Percentiles rank a stretch among this genome's conserved stretches.
Conservation (phyloP, 2,113 vertebrate species). For the Apteryx mantelli region DNA sequence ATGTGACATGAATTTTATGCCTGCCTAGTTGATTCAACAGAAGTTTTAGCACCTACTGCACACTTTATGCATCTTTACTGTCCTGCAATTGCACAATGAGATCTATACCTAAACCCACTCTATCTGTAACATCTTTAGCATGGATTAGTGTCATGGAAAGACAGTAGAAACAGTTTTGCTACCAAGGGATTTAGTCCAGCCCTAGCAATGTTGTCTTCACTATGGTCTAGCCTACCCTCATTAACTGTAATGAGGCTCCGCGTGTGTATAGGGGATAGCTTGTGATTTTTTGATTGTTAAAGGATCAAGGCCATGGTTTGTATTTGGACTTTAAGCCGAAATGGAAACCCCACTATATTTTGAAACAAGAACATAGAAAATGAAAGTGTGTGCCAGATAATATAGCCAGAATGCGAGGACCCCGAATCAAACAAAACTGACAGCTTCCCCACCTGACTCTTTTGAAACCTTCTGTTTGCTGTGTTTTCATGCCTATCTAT, state of each 20-base stretch:
- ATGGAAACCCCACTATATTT: neutral
- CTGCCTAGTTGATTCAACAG: neutral
- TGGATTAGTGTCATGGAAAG: neutral
- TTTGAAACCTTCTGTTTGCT: neutral
- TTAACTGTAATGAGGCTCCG: neutral
- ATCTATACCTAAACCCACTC: neutral
- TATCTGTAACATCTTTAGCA: neutral
- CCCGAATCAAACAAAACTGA: neutral
- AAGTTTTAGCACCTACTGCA: neutral
- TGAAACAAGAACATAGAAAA: neutral
- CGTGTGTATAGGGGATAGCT: neutral
- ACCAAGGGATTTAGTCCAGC: neutral
- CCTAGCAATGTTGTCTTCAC: rapidly evolving
- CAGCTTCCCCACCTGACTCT: neutral
- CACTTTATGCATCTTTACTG: neutral
- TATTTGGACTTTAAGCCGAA: neutral
- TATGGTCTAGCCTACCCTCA: neutral
- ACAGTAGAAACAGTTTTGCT: neutral
- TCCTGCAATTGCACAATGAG: neutral
- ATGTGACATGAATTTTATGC: neutral
- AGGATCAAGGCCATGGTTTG: neutral
- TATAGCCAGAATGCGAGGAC: neutral
- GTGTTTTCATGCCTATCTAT: neutral
- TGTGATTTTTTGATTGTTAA: neutral
- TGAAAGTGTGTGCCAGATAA: neutral